Base-by-base conservation (phyloP, 2,888 invertebrate species). In the Megaustenia siamemsis region DNA sequence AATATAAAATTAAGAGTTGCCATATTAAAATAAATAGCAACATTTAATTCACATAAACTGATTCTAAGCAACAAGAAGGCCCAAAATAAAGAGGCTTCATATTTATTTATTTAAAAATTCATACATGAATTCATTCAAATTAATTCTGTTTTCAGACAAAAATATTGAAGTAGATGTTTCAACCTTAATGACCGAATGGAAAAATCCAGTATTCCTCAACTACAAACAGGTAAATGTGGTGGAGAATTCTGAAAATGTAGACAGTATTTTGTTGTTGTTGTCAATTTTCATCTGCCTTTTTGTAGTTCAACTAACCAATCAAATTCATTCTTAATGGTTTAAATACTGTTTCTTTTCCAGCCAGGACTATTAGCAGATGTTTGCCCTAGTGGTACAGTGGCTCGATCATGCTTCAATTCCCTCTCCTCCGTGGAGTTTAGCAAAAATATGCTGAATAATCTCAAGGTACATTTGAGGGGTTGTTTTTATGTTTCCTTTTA, bases 401-500 rank as follows among this genome's bases (percentile, higher is more conserved):
- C 77, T 18, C 35, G 68, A 40, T 83, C 73, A 80, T 88, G 75
- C 83, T 90, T 28, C 88, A 90, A 78, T 88, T 90, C 43, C 89
- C 88, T 82, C 88, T 86, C 79, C 35, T 38, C 40, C 10, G 83
- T 83, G 49, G 83, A 83, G 32, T 92, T 92, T 82, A 90, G 89
- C 69, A 92, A 92, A 84, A 86, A 88, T 32, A 90, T 91, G 90
- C 86, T 92, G 28, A 83, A 89, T 28, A 87, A 83, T 53, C 86
- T 89, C 2, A 88, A 91, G 90, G 92, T 92, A 81, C 15, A 0
- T 15, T 28, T n/a, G n/a, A n/a, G n/a, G n/a, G n/a, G n/a, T n/a
- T n/a, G n/a, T n/a, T n/a, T n/a, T n/a, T n/a, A n/a, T n/a, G n/a
- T n/a, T n/a, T n/a, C n/a, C n/a, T n/a, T n/a, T n/a, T n/a, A n/a